Conservation (phyloP, 2,113 vertebrate species). For the Thymallus thymallus region DNA sequence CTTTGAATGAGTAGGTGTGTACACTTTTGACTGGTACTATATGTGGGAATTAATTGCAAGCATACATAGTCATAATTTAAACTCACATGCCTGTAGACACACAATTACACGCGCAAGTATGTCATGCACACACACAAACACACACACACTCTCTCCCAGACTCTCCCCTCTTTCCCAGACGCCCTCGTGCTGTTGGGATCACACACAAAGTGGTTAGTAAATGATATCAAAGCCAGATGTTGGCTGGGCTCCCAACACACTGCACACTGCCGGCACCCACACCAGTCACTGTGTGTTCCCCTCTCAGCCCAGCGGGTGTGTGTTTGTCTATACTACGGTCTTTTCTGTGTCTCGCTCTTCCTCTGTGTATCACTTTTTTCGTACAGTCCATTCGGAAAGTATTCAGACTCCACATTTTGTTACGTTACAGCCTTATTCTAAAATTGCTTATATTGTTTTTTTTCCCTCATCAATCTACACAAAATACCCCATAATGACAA, state of each 20-base stretch:
- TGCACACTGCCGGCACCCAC: conserved; percentile 18
- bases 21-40: no score
- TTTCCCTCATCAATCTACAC: no score
- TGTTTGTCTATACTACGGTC: background rate
- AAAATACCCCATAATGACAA: no score
- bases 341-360: no score
- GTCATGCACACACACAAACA: background rate
- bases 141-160: background rate
- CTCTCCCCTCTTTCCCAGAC: conserved; percentile 39
- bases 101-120: conserved; percentile 3
- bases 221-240: conserved; percentile 77
- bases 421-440: background rate
- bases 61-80: background rate
- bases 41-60: background rate
- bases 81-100: conserved; percentile 19
- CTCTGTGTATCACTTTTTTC: background rate
- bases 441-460: no score
- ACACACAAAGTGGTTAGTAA: conserved; percentile 71
- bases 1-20: no score
- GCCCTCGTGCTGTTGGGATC: conserved; percentile 66
- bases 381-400: background rate
- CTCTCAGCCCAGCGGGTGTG: background rate
- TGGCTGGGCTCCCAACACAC: conserved; percentile 59
- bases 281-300: conserved; percentile 2
- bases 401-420: background rate